Percentiles rank a stretch among this genome's conserved stretches.
Evolutionary conservation across 2,113 vertebrate species (phyloP).

Genomic region (Centropus bengalensis): DNA sequence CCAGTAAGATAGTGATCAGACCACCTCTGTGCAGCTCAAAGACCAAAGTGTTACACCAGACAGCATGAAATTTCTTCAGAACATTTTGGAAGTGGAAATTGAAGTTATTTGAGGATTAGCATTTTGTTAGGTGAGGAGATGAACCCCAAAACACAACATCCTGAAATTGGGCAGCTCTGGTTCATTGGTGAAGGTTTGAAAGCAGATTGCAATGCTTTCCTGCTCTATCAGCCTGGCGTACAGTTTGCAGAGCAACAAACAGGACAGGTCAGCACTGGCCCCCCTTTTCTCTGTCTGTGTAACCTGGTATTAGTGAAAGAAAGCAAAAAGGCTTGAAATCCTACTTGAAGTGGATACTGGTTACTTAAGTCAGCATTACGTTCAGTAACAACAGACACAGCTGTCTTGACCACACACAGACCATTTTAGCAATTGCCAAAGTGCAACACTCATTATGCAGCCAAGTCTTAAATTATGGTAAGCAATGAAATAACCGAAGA

Average conservation of each 20-base stretch:
- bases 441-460: neutral
- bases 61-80: slow-evolving; percentile 35
- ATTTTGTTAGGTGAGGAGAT: slow-evolving; percentile 52
- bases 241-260: slow-evolving; percentile 4
- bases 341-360: slow-evolving; percentile 65
- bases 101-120: slow-evolving; percentile 67
- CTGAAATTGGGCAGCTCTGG: slow-evolving; percentile 42
- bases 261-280: slow-evolving; percentile 58
- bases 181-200: slow-evolving; percentile 33
- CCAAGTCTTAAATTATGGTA: slow-evolving; percentile 65
- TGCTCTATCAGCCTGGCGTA: neutral
- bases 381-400: slow-evolving; percentile 66
- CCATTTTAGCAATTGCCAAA: slow-evolving; percentile 56
- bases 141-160: slow-evolving; percentile 62
- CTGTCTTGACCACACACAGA: slow-evolving; percentile 73
- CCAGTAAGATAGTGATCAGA: slow-evolving; percentile 63
- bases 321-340: slow-evolving; percentile 66
- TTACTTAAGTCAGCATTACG: slow-evolving; percentile 70
- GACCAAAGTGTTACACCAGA: slow-evolving; percentile 36
- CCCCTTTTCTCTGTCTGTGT: slow-evolving; percentile 56
- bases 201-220: slow-evolving; percentile 30
- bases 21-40: slow-evolving; percentile 61
- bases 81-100: slow-evolving; percentile 63
- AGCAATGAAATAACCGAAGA: slow-evolving; percentile 57
- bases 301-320: slow-evolving; percentile 64